Evolutionary conservation across 2,797 vertebrate species (phyloP), one percentile per base, ranked within the genome.

Genomic region (Alosa sapidissima): DNA sequence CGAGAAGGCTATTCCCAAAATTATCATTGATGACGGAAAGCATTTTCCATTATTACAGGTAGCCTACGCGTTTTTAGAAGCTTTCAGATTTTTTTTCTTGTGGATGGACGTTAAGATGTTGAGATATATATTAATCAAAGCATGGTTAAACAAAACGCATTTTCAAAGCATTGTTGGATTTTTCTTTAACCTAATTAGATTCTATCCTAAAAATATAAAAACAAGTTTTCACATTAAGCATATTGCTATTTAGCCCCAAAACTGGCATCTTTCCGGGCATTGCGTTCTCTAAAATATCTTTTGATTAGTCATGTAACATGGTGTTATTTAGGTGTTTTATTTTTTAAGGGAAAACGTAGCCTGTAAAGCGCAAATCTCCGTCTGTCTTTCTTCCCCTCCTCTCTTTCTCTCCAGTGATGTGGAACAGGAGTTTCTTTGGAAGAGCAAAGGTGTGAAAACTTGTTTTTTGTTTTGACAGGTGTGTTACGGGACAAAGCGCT

Each of bases 391-490:
- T 45, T 6, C 41, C 72, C 7, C 6, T 21, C 72, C 1, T 47
- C 14, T 75, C 72, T 21, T 36, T 78, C 41, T 62, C 60, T 82
- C 47, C 54, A 68, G 68, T 47, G 14, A 83, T 81, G 41, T 62
- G 65, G 45, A 55, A 78, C 52, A 33, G 58, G 82, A 54, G 47
- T 3, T 81, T 94, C 94, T 94, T 94, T 93, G 92, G 94, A 93
- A 93, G 89, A 91, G 89, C 89, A 91, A 41, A 95, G 92, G 94
- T 94, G 88, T 92, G 94, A 94, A 95, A 92, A 88, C 51, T 90
- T 92, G 91, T 89, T 89, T 92, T 93, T 94, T 96, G 95, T 96
- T 96, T 95, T 96, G 94, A 96, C 95, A 96, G 95, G 93, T 96
- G 95, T 92, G 93, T 93, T 94, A 94, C 93, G 91, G 92, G 91